These are phyloP conservation scores for Oreohelix idahoensis DNA, from an alignment of 1,140 invertebrate genomes.

Conservation along the genomic window DNA sequence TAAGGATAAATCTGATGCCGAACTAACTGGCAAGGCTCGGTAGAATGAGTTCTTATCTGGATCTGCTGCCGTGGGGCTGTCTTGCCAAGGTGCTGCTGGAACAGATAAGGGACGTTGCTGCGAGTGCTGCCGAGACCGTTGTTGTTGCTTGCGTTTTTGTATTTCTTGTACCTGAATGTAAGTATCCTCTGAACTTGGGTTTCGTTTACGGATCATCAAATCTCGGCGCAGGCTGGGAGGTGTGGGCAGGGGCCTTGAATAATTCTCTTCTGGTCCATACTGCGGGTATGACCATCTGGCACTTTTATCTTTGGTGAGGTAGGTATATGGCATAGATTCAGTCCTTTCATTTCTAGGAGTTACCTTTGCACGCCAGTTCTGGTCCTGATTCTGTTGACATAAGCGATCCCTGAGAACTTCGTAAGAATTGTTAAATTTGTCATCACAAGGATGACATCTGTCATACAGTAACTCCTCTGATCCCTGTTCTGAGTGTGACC, in stretches of 20 bases:
- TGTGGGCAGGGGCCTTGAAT: neutral
- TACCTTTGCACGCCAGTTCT: neutral
- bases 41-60: neutral
- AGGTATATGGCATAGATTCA: neutral
- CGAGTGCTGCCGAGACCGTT: neutral
- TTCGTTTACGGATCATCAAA: no score
- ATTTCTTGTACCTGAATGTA: slow-evolving; percentile 24
- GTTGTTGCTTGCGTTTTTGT: slow-evolving; percentile 27
- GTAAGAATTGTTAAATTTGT: neutral
- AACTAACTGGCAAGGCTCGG: no score
- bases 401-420: neutral
- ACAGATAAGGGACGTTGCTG: neutral
- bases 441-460: neutral
- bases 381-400: neutral
- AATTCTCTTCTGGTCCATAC: neutral
- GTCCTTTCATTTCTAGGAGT: neutral
- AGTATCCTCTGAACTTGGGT: neutral
- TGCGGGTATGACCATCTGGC: neutral
- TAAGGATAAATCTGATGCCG: no score
- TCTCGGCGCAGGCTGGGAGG: neutral
- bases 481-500: neutral
- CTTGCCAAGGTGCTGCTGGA: slow-evolving; percentile 16
- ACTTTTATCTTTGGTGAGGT: neutral
- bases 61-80: neutral
- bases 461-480: neutral